Evolutionary conservation across 2,113 vertebrate genomes (phyloP).

Genomic region (Brachyistius frenatus): DNA sequence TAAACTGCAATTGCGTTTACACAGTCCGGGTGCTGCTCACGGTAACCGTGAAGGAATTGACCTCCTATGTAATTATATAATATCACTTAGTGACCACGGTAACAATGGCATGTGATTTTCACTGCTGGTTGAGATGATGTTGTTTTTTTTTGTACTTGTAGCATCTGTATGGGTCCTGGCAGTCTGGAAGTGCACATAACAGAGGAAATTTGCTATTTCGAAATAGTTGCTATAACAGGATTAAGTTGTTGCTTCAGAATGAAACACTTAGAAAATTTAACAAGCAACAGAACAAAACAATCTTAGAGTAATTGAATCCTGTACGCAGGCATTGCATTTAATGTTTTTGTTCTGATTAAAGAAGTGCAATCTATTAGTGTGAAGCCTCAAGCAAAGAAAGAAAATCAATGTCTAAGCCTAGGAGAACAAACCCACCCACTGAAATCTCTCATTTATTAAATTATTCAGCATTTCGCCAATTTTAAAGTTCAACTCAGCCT

Average conservation of each 20-base stretch:
- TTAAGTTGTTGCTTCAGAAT: neutral
- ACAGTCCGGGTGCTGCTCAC: neutral
- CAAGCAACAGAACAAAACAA: too few species aligned
- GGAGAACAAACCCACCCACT: constrained; percentile 3
- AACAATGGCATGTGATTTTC: neutral
- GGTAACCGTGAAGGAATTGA: neutral
- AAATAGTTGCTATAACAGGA: neutral
- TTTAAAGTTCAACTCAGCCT: constrained; percentile 25
- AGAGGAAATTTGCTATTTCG: neutral
- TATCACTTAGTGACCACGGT: constrained; percentile 11
- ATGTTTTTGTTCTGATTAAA: neutral
- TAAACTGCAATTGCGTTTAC: constrained; percentile 11
- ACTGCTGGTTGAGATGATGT: too few species aligned
- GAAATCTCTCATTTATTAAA: neutral
- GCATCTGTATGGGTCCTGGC: too few species aligned
- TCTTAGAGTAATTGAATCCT: too few species aligned
- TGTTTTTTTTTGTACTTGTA: too few species aligned
- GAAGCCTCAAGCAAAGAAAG: too few species aligned
- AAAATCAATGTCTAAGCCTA: neutral
- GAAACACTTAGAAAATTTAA: too few species aligned
- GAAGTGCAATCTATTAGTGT: neutral
- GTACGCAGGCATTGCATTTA: too few species aligned
- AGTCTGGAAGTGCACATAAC: too few species aligned
- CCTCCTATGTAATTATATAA: neutral
- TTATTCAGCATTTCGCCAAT: constrained; percentile 28